Evolutionary conservation across 2,888 invertebrate genomes (phyloP).

Genomic region (Muschampia plurimacula): DNA sequence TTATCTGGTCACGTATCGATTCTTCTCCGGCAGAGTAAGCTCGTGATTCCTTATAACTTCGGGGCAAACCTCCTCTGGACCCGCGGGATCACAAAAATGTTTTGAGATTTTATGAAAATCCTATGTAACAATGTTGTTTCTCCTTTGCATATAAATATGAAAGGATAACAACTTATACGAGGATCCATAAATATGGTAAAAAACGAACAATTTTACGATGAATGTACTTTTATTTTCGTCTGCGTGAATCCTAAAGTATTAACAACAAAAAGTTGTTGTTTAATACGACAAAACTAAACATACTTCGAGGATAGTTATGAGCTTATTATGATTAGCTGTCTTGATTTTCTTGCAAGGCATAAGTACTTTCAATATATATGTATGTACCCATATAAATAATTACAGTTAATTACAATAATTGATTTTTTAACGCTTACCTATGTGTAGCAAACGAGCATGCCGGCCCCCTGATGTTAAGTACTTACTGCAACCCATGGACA

Average conservation of each 20-base stretch:
- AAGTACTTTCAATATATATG: too few relatives aligned
- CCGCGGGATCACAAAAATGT: constrained; percentile 38
- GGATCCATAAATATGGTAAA: constrained; percentile 28
- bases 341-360: too few relatives aligned
- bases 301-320: too few relatives aligned
- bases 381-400: too few relatives aligned
- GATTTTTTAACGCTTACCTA: too few relatives aligned
- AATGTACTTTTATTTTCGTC: constrained; percentile 14
- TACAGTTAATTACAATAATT: too few relatives aligned
- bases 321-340: too few relatives aligned
- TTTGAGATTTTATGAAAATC: constrained; percentile 40
- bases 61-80: constrained; percentile 40
- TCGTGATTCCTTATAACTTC: constrained; percentile 42
- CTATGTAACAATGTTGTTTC: constrained; percentile 36
- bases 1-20: constrained; percentile 38
- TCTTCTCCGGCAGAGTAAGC: constrained; percentile 36
- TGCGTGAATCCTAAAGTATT: constrained; percentile 3
- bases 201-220: constrained; percentile 34
- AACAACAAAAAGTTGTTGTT: background rate
- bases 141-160: constrained; percentile 39
- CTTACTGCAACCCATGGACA: too few relatives aligned
- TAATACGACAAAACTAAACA: background rate
- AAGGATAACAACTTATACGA: constrained; percentile 37
- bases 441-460: too few relatives aligned
- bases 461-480: too few relatives aligned